Conservation (phyloP, 2,113 vertebrate species). For the Dipodomys ordii region DNA sequence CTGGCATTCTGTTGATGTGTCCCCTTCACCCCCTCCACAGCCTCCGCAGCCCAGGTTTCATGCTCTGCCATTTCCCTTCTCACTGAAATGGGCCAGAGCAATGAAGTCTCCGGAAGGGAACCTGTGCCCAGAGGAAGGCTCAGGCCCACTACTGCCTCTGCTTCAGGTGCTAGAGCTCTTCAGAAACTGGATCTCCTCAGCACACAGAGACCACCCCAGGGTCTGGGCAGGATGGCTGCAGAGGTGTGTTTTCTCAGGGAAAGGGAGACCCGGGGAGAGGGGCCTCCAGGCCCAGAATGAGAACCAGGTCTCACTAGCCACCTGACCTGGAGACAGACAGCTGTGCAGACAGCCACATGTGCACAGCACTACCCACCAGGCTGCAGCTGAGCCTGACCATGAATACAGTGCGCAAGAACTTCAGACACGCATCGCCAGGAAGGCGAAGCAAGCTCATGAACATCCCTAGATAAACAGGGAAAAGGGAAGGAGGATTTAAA, state of each 20-base stretch:
- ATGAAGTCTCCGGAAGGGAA: not conserved
- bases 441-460: not conserved
- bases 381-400: not conserved
- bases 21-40: no score
- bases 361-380: not conserved
- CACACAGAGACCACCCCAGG: not conserved
- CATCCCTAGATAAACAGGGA: not conserved
- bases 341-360: not conserved
- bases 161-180: not conserved
- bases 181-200: not conserved
- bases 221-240: not conserved
- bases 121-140: not conserved
- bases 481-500: not conserved
- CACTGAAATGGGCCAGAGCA: not conserved
- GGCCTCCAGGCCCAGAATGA: not conserved
- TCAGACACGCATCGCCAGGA: not conserved
- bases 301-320: not conserved
- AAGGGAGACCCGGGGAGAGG: not conserved
- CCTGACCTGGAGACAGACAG: not conserved
- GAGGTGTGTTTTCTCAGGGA: not conserved
- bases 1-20: not conserved
- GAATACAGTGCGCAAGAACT: not conserved
- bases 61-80: not conserved
- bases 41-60: not conserved
- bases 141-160: not conserved